phyloP scores from a whole-genome alignment of 2,113 vertebrate genomes.

The Vulpes ferrilata region DNA sequence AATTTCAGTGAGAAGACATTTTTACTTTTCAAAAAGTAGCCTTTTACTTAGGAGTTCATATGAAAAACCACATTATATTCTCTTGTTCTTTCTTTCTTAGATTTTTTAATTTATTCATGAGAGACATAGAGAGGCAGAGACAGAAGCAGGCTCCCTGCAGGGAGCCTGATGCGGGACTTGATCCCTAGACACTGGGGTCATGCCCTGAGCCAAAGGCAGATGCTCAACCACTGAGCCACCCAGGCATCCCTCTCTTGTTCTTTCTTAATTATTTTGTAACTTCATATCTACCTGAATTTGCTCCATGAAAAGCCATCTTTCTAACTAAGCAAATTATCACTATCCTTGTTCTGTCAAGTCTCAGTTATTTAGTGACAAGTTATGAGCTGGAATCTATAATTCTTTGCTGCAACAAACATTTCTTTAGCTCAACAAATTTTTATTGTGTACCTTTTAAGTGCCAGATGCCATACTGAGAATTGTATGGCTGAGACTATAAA shows the following conservation, averaged over 20 bases:
- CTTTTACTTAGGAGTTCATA: conserved; percentile 36
- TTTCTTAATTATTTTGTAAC: conserved; percentile 50
- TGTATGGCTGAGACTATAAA: conserved; percentile 12
- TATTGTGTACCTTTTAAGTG: conserved; percentile 31
- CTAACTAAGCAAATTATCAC: conserved; percentile 26
- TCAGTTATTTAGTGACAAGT: conserved; percentile 50
- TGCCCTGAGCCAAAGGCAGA: too few relatives aligned
- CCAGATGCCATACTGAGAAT: conserved; percentile 23
- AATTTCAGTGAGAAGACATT: not conserved
- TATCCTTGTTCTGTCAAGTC: conserved; percentile 41
- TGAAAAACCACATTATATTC: conserved; percentile 16
- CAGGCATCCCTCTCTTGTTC: not conserved
- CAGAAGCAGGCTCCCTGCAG: too few relatives aligned
- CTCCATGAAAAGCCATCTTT: conserved; percentile 39
- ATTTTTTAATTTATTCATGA: too few relatives aligned
- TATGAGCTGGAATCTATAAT: conserved; percentile 39
- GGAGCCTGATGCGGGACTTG: too few relatives aligned
- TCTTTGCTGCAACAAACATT: conserved; percentile 33
- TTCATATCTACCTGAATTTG: not conserved
- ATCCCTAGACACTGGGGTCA: too few relatives aligned
- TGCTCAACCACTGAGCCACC: too few relatives aligned
- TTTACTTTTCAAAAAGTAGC: conserved; percentile 15
- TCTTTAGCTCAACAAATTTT: conserved; percentile 63
- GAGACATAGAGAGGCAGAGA: too few relatives aligned
- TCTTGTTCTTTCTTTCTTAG: conserved; percentile 38